These are phyloP conservation scores for Thripadectes ignobilis DNA, from an alignment of 2,797 vertebrate species.

Conservation along the genomic window DNA sequence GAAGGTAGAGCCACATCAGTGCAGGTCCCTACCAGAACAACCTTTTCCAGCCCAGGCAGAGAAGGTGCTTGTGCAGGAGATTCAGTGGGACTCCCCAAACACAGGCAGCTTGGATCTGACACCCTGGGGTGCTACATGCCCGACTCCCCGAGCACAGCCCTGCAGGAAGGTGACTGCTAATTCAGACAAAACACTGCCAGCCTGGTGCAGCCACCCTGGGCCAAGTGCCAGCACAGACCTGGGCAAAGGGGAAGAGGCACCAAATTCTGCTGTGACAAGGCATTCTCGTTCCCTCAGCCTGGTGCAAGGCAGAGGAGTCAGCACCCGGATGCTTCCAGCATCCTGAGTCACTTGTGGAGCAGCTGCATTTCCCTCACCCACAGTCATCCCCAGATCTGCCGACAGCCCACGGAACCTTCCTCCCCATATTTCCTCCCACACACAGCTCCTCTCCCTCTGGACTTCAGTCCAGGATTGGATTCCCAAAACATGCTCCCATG, in stretches of 20 bases:
- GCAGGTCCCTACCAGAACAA: background rate
- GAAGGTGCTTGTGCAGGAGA: background rate
- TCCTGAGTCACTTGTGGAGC: constrained; percentile 50
- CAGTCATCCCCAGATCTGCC: constrained; percentile 30
- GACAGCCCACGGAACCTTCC: background rate
- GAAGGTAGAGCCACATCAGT: background rate
- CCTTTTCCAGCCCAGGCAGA: background rate
- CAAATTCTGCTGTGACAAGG: background rate
- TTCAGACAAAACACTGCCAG: background rate
- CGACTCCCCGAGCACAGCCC: background rate
- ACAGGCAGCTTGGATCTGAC: background rate
- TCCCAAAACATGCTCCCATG: background rate
- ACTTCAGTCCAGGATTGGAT: background rate
- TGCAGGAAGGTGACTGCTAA: background rate
- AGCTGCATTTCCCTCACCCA: background rate
- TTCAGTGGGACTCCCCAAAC: background rate
- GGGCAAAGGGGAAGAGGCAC: background rate
- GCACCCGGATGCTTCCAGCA: constrained; percentile 26
- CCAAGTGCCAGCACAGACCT: background rate
- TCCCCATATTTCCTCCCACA: background rate
- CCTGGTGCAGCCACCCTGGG: background rate
- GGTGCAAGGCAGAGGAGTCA: constrained; percentile 18
- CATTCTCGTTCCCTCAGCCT: background rate
- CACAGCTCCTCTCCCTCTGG: background rate
- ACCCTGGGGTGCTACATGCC: background rate